A percentile compares a stretch with the other conserved stretches of the same genome.
phyloP scores from a whole-genome alignment of 64 coral and sea anemone genomes.

The Stylophora pistillata region DNA sequence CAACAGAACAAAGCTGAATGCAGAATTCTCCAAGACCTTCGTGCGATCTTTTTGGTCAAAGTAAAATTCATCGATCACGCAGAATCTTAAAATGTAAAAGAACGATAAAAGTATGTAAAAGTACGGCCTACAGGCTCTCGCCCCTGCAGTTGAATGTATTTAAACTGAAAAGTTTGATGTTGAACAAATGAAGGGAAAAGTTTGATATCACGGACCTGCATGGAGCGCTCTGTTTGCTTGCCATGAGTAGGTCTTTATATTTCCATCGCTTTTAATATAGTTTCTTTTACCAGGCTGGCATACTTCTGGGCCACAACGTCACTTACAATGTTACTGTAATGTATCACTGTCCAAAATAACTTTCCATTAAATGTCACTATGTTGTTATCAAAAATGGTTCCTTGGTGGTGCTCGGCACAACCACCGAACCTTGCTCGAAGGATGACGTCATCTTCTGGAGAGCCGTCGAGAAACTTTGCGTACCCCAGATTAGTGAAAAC shows the following conservation, averaged over 20 bases:
- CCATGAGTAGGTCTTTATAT: neutral
- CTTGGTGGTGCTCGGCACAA: neutral
- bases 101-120: too few relatives aligned
- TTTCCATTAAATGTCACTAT: neutral
- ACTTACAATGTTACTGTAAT: neutral
- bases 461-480: slow-evolving; percentile 1
- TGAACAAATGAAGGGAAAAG: too few relatives aligned
- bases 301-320: neutral
- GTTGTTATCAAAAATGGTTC: neutral
- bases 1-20: too few relatives aligned
- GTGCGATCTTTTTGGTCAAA: too few relatives aligned
- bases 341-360: neutral
- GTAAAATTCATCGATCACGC: too few relatives aligned
- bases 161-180: too few relatives aligned
- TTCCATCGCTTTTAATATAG: neutral
- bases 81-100: too few relatives aligned
- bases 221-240: too few relatives aligned
- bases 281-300: neutral
- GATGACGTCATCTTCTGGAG: neutral
- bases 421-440: slow-evolving; percentile 4
- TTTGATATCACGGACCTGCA: too few relatives aligned
- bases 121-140: too few relatives aligned
- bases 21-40: too few relatives aligned
- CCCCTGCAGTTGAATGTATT: too few relatives aligned
- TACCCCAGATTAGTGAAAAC: neutral